phyloP scores from a whole-genome alignment of 2,113 vertebrate genomes.

The Aptenodytes patagonicus region DNA sequence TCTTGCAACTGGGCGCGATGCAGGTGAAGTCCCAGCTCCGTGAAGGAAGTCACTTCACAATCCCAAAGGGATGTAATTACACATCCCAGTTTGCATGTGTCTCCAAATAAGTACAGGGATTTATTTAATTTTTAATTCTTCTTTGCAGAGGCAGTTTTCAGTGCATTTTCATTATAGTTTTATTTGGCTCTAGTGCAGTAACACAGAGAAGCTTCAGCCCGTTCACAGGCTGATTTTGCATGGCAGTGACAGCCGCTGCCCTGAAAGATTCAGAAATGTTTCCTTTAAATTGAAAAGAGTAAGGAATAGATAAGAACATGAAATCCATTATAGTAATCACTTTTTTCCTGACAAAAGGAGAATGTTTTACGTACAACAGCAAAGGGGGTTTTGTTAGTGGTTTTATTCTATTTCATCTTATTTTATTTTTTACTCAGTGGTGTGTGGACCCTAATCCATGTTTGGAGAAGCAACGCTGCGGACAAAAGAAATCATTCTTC shows the following conservation, averaged over 20 bases:
- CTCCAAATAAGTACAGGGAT: background rate
- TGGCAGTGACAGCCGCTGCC: slow-evolving; percentile 12
- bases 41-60: background rate
- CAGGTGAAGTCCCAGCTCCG: background rate
- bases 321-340: slow-evolving; percentile 42
- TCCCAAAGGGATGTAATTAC: background rate
- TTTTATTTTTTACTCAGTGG: background rate
- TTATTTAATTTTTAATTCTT: background rate
- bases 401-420: slow-evolving; percentile 13
- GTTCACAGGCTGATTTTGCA: background rate
- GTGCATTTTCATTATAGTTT: background rate
- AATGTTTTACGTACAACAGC: background rate
- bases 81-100: background rate
- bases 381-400: background rate
- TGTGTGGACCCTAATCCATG: background rate
- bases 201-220: background rate
- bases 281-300: slow-evolving; percentile 49
- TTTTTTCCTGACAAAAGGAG: background rate
- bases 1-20: accelerated
- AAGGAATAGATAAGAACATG: slow-evolving; percentile 37
- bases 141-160: background rate
- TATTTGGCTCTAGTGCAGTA: background rate
- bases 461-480: background rate
- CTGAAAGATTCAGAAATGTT: slow-evolving; percentile 28
- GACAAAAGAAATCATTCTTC: background rate